A percentile compares a stretch with the other conserved stretches of the same genome.
These are phyloP conservation scores for Yponomeuta malinellus DNA, from an alignment of 2,888 invertebrate genomes.

Conservation along the genomic window DNA sequence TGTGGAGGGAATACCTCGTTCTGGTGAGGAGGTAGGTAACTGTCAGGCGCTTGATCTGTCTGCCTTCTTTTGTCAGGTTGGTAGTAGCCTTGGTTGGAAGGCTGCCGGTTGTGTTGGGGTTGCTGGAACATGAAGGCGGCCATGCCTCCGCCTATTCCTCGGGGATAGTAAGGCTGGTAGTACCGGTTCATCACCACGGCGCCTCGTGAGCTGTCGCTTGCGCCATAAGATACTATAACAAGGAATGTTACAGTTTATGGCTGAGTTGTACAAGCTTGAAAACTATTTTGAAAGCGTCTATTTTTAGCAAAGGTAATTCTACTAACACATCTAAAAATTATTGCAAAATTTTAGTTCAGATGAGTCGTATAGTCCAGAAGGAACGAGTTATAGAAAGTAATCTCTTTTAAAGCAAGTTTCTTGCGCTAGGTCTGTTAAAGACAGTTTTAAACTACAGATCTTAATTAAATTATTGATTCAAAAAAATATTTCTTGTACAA, in stretches of 20 bases:
- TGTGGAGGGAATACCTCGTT: slow-evolving; percentile 59
- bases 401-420: too few relatives aligned
- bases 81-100: slow-evolving; percentile 41
- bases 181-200: slow-evolving; percentile 63
- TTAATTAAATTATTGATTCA: too few relatives aligned
- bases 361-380: too few relatives aligned
- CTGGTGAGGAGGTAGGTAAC: slow-evolving; percentile 44
- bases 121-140: slow-evolving; percentile 64
- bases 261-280: background rate
- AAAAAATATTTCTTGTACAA: too few relatives aligned
- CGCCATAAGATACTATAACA: slow-evolving; percentile 55
- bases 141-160: slow-evolving; percentile 43
- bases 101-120: slow-evolving; percentile 44
- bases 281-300: background rate
- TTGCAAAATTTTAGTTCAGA: too few relatives aligned
- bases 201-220: slow-evolving; percentile 51
- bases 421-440: too few relatives aligned
- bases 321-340: too few relatives aligned
- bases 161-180: slow-evolving; percentile 63
- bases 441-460: too few relatives aligned
- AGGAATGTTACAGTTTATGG: background rate
- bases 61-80: slow-evolving; percentile 59
- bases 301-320: too few relatives aligned
- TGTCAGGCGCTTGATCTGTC: slow-evolving; percentile 39
- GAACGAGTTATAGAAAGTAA: too few relatives aligned